Evolutionary conservation across 2,797 vertebrate species (phyloP).

Genomic region (Gymnodraco acuticeps): DNA sequence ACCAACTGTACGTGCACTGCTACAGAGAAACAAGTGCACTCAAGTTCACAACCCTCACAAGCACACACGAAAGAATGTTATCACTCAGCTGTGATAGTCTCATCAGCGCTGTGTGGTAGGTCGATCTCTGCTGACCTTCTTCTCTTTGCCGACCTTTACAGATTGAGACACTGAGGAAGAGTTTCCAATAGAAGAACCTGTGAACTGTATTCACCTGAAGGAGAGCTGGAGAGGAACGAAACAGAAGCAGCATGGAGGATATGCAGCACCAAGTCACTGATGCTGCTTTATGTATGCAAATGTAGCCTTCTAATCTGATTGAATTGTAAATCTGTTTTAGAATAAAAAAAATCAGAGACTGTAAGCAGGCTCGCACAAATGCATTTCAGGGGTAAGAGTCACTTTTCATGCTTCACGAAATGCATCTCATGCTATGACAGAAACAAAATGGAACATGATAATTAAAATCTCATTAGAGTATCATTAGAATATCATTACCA

Average conservation of each 20-base stretch:
- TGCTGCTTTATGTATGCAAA: neutral
- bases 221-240: neutral
- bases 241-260: neutral
- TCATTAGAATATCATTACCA: constrained; percentile 38
- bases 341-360: neutral
- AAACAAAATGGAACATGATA: constrained; percentile 43
- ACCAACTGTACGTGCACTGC: neutral
- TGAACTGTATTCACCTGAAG: constrained; percentile 21
- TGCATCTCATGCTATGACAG: constrained; percentile 13
- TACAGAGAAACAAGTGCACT: constrained; percentile 10
- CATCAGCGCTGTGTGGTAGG: constrained; percentile 9
- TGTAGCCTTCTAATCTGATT: neutral
- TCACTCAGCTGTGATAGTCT: constrained; percentile 29
- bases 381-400: neutral
- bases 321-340: neutral
- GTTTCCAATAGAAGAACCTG: constrained; percentile 24
- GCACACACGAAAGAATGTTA: neutral
- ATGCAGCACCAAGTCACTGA: neutral
- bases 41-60: neutral
- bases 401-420: constrained; percentile 16
- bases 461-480: constrained; percentile 43
- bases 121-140: constrained; percentile 52
- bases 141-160: constrained; percentile 57
- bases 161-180: constrained; percentile 42
- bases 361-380: neutral